Evolutionary conservation across 2,113 vertebrate genomes (phyloP).

Genomic region (Capreolus pygargus): DNA sequence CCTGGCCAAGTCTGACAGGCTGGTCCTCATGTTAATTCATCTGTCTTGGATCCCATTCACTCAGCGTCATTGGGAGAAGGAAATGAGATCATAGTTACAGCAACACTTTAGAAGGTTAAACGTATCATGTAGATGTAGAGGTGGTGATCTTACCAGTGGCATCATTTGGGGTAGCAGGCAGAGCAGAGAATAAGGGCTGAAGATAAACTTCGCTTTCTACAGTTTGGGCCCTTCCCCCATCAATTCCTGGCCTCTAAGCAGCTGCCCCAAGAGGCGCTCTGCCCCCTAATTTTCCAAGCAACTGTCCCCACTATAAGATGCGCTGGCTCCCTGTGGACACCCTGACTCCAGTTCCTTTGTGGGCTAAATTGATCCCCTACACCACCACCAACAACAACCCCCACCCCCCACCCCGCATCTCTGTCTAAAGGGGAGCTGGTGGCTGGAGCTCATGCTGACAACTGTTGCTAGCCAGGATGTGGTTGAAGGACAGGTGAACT

Average conservation of each 20-base stretch:
- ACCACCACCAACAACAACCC: neutral
- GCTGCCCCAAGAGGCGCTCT: neutral
- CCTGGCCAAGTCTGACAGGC: neutral
- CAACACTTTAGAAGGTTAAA: conserved; percentile 57
- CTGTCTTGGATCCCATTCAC: conserved; percentile 29
- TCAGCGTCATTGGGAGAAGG: conserved; percentile 32
- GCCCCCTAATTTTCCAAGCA: neutral
- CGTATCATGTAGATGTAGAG: neutral
- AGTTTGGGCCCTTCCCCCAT: neutral
- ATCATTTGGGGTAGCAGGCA: neutral
- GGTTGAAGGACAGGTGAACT: conserved; percentile 37
- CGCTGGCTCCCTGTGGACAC: neutral
- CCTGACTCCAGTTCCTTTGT: neutral
- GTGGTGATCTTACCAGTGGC: neutral
- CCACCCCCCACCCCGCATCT: neutral
- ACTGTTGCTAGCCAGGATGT: conserved; percentile 51
- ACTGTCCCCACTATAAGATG: neutral
- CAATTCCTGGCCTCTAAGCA: neutral
- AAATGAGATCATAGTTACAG: conserved; percentile 58
- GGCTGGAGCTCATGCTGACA: neutral
- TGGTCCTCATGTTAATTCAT: conserved; percentile 26
- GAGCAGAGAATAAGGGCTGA: neutral
- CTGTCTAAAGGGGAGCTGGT: neutral
- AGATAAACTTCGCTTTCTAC: neutral
- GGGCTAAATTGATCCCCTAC: neutral